Base-by-base conservation (phyloP, 2,113 vertebrate species). In the Dasypus novemcinctus region DNA sequence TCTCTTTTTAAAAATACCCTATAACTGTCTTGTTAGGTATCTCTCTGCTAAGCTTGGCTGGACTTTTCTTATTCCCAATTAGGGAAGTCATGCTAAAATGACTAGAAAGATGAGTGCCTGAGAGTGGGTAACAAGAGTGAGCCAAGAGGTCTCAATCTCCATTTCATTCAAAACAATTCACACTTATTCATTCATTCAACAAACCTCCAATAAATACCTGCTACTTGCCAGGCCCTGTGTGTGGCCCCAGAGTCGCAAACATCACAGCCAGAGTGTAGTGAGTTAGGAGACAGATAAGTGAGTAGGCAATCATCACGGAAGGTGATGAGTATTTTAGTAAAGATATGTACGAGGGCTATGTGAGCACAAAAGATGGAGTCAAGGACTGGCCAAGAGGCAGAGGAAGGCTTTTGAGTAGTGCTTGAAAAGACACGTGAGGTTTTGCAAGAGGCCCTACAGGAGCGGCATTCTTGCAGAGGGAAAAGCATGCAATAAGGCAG, bases 51-150 rank as follows among this genome's bases (percentile, higher is more conserved):
- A 63, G 1, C 46, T 54, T 92, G 18, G 33, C 29, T 78, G 18
- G 81, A 18, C 49, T 76, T 80, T 36, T 59, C 49, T 91, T 91
- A 90, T 91, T 80, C 43, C 59, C 96, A 57, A 69, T 36, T 38
- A 86, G 33, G n/a, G 76, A 84, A 43, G 12, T 61, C 74, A 66
- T 85, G 69, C 21, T 27, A 41, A 71, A 38, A 36, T 27, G 36
- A 66, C 41, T 59, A 76, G 29, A 90, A 66, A 95, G 14, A 36
- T 87, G 71, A 84, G 57, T 33, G 12, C 43, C 54, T 87, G 72
- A 92, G 33, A 92, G 31, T 93, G 1, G 7, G 54, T 74, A 27
- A 76, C 33, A 27, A 93, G 66, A 84, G 18, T 15, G 2, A 82
- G 7, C 57, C 18, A 80, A 74, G 61, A 59, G 13, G 12, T 38